phyloP scores from a whole-genome alignment of 2,113 vertebrate genomes.

The Ciconia stormi region DNA sequence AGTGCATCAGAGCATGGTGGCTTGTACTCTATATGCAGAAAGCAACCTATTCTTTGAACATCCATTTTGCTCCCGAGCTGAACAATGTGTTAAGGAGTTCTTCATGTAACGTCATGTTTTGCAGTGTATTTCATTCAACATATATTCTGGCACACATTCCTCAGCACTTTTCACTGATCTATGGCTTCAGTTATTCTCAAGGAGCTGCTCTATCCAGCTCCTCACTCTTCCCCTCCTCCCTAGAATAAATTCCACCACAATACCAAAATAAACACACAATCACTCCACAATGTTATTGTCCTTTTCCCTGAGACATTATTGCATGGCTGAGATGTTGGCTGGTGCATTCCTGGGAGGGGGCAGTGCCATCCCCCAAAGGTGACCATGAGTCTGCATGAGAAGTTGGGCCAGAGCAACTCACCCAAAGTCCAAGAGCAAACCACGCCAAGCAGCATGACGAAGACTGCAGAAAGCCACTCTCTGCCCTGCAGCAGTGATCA shows the following conservation, averaged over 20 bases:
- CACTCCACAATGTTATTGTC: too few species aligned
- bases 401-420: neutral
- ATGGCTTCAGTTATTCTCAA: neutral
- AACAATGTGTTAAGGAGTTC: neutral
- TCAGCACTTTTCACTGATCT: neutral
- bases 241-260: neutral
- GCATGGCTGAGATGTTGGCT: neutral
- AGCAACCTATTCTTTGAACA: neutral
- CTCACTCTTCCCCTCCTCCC: neutral
- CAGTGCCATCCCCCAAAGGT: neutral
- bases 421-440: fast-evolving
- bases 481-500: neutral
- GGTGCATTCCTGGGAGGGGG: neutral
- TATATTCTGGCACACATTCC: neutral
- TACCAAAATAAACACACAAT: neutral
- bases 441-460: fast-evolving
- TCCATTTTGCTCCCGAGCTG: neutral
- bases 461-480: fast-evolving
- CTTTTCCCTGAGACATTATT: neutral
- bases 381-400: fast-evolving
- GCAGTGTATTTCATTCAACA: neutral
- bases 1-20: neutral
- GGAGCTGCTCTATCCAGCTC: neutral
- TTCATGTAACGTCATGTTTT: neutral
- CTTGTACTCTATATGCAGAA: neutral